A percentile compares a stretch with the other conserved stretches of the same genome.
Evolutionary conservation across 2,888 invertebrate genomes (phyloP).

Genomic region (Rotaria macrura): DNA sequence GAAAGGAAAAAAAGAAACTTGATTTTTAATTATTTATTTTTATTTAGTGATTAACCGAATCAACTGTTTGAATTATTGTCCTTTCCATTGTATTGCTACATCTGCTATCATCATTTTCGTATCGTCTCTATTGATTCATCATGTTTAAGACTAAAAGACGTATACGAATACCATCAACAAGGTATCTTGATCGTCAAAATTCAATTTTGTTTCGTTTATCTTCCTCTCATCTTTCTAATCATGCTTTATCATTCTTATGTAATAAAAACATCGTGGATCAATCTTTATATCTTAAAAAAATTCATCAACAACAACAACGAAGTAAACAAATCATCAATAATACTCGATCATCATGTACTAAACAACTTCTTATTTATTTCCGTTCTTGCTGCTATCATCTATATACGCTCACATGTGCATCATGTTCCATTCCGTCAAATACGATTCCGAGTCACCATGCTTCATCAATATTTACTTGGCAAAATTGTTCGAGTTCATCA

Average conservation of each 20-base stretch:
- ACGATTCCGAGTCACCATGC: background rate
- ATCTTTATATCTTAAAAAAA: background rate
- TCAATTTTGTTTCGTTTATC: background rate
- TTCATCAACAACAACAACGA: background rate
- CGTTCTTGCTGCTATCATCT: background rate
- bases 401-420: background rate
- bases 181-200: background rate
- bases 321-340: background rate
- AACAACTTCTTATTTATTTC: constrained; percentile 10
- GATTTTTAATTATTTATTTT: background rate
- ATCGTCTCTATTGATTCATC: background rate
- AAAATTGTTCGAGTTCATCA: background rate
- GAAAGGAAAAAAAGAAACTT: no score
- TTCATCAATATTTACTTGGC: background rate
- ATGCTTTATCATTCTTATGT: background rate
- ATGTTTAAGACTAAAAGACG: background rate
- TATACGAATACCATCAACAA: background rate
- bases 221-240: background rate
- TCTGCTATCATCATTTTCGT: background rate
- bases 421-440: background rate
- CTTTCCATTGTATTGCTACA: background rate
- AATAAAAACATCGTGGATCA: background rate
- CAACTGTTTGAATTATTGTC: background rate
- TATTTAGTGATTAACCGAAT: background rate
- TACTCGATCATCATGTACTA: background rate